These are phyloP conservation scores for Augiades crinisus DNA, from an alignment of 2,888 invertebrate species.

Conservation along the genomic window DNA sequence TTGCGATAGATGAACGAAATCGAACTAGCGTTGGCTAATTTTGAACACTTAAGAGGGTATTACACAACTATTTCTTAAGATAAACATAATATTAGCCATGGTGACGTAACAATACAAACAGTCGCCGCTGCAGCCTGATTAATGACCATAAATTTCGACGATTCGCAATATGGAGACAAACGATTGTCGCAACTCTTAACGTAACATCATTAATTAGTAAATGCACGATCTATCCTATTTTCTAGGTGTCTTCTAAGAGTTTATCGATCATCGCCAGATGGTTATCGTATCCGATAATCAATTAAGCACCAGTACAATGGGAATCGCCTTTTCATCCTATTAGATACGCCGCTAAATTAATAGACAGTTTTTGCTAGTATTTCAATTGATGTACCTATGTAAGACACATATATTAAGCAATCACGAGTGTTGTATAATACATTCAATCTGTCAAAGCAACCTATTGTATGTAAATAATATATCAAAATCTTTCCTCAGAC, in stretches of 20 bases:
- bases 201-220: constrained; percentile 72
- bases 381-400: constrained; percentile 3
- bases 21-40: constrained; percentile 50
- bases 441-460: constrained; percentile 1
- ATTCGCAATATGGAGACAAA: constrained; percentile 68
- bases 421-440: constrained; percentile 1
- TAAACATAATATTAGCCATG: constrained; percentile 54
- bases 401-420: background rate
- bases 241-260: constrained; percentile 62
- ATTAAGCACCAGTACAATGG: constrained; percentile 37
- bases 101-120: constrained; percentile 64
- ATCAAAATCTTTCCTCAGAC: no score
- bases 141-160: constrained; percentile 61
- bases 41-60: constrained; percentile 57
- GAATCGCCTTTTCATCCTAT: constrained; percentile 5
- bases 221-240: constrained; percentile 73
- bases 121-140: constrained; percentile 55
- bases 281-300: constrained; percentile 55
- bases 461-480: no score
- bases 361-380: constrained; percentile 3
- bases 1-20: constrained; percentile 32
- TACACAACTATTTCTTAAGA: constrained; percentile 59
- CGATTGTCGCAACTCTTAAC: constrained; percentile 63
- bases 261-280: constrained; percentile 69
- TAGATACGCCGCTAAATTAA: background rate